Conservation (phyloP, 2,888 invertebrate genomes). For the Xestia ashworthii region DNA sequence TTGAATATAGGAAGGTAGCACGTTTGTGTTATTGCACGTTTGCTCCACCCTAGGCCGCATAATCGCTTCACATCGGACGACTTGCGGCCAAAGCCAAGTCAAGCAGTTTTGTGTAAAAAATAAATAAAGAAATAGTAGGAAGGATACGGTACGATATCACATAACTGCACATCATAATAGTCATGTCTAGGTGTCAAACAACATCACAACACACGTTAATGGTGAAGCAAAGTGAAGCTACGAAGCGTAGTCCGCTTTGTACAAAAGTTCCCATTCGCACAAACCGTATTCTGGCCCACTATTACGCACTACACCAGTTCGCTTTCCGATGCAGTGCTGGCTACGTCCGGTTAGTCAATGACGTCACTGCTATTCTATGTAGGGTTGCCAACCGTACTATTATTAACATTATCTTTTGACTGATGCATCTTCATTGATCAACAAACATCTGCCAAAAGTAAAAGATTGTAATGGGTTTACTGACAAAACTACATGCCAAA, state of each 20-base stretch:
- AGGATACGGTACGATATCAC: not conserved
- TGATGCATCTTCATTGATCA: no score
- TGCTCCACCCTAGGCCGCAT: not conserved
- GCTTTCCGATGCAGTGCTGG: conserved; percentile 32
- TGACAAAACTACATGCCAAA: no score
- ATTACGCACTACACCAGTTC: conserved; percentile 18
- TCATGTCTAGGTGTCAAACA: not conserved
- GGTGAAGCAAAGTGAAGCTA: not conserved
- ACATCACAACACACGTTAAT: not conserved
- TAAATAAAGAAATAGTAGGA: not conserved
- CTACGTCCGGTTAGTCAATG: conserved; percentile 46
- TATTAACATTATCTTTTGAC: no score
- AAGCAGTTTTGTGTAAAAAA: not conserved
- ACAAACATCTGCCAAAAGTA: no score
- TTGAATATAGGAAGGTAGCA: not conserved
- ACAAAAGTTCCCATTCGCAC: not conserved
- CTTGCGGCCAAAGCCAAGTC: not conserved
- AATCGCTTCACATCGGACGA: not conserved
- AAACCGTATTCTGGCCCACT: conserved; percentile 7
- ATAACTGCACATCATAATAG: not conserved
- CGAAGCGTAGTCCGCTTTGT: not conserved
- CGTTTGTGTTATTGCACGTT: not conserved
- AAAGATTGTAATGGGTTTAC: no score
- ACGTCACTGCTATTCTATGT: conserved; percentile 50
- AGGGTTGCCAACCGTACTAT: no score